Evolutionary conservation across 2,113 vertebrate species (phyloP), one percentile per base, ranked within the genome.

Genomic region (Periophthalmodon schlosseri): DNA sequence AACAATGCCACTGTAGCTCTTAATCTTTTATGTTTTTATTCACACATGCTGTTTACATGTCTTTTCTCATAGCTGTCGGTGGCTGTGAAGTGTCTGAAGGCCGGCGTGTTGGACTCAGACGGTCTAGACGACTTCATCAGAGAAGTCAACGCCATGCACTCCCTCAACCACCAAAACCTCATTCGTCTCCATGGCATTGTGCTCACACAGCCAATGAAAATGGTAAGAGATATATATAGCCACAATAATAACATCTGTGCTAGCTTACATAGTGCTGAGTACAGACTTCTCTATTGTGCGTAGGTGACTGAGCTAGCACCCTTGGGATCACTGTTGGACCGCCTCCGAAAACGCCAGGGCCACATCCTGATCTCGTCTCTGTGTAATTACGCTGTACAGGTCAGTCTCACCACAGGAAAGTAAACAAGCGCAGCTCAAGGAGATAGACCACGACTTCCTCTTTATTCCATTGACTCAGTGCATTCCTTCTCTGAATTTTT

Each of bases 81-180:
- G 88, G 98, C 98, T 0, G 97, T 99, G 80, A 99, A 99, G 90
- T 99, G 97, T 87, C 93, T 99, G 83, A 99, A 99, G 93, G 95
- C 95, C 0, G 95, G 96, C 0, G 94, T 99, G 73, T 76, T 99
- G 83, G 96, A 96, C 80, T 95, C 97, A 0, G 97, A 98, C 65
- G 96, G 95, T 52, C 91, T 99, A 90, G 97, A 99, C 0, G 97
- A 99, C 87, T 99, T 99, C 89, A 98, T 99, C 87, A 91, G 96
- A 44, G 98, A 99, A 84, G 98, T 99, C 85, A 99, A 99, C 0
- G 96, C 98, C 78, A 99, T 99, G 98, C 97, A 99, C 76, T 98
- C 96, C 0, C 93, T 99, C 70, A 96, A 95, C 88, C 98, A 99
- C 86, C 94, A 94, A 79, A 99, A 99, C 93, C 96, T 99, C 70